These are phyloP conservation scores for Phalacrocorax pelagicus DNA, from an alignment of 2,113 vertebrate genomes.

Conservation along the genomic window DNA sequence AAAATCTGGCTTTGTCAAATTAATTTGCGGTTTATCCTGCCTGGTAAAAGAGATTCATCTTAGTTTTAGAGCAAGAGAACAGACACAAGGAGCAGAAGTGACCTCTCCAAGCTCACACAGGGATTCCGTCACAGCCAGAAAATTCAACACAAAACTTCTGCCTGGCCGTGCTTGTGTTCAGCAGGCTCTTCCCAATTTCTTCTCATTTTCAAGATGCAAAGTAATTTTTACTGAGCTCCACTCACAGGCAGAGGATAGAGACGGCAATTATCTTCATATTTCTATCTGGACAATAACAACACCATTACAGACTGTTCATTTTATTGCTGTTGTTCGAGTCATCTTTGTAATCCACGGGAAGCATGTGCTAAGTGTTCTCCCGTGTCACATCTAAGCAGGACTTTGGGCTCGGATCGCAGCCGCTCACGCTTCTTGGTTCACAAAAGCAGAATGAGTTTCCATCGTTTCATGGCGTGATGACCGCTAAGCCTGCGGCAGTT, in stretches of 20 bases:
- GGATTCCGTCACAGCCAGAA: not conserved
- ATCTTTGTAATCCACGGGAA: not conserved
- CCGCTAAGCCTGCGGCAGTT: accelerated
- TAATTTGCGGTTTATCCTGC: not conserved
- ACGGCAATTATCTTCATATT: not conserved
- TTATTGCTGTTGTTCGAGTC: not conserved
- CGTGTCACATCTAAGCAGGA: not conserved
- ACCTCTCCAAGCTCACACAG: not conserved
- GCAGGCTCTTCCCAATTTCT: not conserved
- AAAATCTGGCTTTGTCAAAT: not conserved
- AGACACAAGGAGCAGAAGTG: not conserved
- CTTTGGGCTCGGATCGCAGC: not conserved
- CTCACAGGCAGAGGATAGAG: not conserved
- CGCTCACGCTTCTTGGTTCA: not conserved
- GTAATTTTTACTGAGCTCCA: not conserved
- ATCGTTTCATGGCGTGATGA: not conserved
- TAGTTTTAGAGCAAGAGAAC: not conserved
- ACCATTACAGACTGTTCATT: not conserved
- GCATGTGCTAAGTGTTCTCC: accelerated
- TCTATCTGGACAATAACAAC: not conserved
- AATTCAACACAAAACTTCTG: not conserved
- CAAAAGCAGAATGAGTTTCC: not conserved
- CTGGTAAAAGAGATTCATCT: not conserved
- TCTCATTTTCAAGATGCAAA: not conserved
- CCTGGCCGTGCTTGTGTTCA: not conserved